Percentiles rank a stretch among this genome's conserved stretches.
Evolutionary conservation across 2,797 vertebrate genomes (phyloP).

Genomic region (Pristis pectinata): DNA sequence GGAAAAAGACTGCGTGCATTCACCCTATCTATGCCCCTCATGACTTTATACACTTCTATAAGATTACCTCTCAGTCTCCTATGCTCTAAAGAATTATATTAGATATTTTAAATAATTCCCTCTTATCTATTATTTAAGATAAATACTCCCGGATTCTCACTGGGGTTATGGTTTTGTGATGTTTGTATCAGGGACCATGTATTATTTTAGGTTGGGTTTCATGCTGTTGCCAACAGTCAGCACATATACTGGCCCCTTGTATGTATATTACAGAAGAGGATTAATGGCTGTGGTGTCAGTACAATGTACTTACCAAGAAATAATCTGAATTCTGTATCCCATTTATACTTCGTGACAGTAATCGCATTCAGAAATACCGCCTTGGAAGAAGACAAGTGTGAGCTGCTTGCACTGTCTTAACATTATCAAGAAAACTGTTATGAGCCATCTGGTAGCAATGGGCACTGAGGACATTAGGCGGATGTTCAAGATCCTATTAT

Average conservation of each 20-base stretch:
- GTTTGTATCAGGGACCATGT: not conserved
- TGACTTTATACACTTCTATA: too few species aligned
- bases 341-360: not conserved
- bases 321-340: not conserved
- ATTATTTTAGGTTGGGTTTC: not conserved
- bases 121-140: not conserved
- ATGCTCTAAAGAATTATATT: too few species aligned
- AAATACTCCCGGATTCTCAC: not conserved
- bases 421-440: not conserved
- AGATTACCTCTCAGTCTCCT: too few species aligned
- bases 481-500: not conserved
- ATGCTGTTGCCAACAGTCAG: not conserved
- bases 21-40: too few species aligned
- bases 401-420: not conserved
- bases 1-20: too few species aligned
- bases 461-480: not conserved
- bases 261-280: not conserved
- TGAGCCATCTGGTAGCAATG: not conserved
- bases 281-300: not conserved
- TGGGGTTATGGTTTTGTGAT: not conserved
- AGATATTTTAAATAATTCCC: not conserved
- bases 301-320: not conserved
- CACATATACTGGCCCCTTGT: too few species aligned
- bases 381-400: not conserved
- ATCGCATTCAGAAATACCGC: constrained; percentile 6